Evolutionary conservation across 2,888 invertebrate genomes (phyloP).

Genomic region (Apamea sordens): DNA sequence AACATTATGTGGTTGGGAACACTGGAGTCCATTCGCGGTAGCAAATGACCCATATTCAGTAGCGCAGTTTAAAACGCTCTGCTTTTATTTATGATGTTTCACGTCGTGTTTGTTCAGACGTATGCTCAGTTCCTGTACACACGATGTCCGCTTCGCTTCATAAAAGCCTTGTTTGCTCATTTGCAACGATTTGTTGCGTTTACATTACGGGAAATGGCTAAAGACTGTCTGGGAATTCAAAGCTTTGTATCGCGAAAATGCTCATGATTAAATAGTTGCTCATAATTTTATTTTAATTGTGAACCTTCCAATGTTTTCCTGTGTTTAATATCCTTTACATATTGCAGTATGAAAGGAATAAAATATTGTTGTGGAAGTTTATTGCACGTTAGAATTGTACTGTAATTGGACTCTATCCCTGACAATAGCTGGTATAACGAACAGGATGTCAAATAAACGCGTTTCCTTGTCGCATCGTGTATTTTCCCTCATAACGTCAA

Average conservation of each 20-base stretch:
- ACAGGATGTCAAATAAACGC: slow-evolving; percentile 57
- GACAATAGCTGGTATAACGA: slow-evolving; percentile 44
- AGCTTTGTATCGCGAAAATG: slow-evolving; percentile 41
- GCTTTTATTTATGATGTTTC: slow-evolving; percentile 55
- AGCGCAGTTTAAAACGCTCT: slow-evolving; percentile 53
- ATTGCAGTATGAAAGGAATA: slow-evolving; percentile 13
- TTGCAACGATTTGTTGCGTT: slow-evolving; percentile 43
- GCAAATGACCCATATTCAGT: slow-evolving; percentile 69
- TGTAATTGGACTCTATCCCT: slow-evolving; percentile 54
- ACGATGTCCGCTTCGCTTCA: slow-evolving; percentile 41
- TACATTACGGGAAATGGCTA: slow-evolving; percentile 20
- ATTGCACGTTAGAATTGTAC: slow-evolving; percentile 31
- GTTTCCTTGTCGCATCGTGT: slow-evolving; percentile 41
- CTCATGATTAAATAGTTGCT: slow-evolving; percentile 35
- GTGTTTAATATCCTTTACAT: slow-evolving; percentile 26
- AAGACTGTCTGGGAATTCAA: slow-evolving; percentile 30
- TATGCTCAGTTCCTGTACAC: slow-evolving; percentile 44
- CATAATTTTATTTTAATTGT: slow-evolving; percentile 49
- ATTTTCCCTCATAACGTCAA: slow-evolving; percentile 49
- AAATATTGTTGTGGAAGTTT: slow-evolving; percentile 12
- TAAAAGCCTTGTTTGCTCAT: slow-evolving; percentile 43
- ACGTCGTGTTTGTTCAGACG: slow-evolving; percentile 52
- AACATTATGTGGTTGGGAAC: slow-evolving; percentile 66
- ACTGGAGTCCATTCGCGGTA: slow-evolving; percentile 62
- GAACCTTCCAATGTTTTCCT: slow-evolving; percentile 26